phyloP scores from a whole-genome alignment of 2,888 invertebrate species.

The Drosophila bunnanda region DNA sequence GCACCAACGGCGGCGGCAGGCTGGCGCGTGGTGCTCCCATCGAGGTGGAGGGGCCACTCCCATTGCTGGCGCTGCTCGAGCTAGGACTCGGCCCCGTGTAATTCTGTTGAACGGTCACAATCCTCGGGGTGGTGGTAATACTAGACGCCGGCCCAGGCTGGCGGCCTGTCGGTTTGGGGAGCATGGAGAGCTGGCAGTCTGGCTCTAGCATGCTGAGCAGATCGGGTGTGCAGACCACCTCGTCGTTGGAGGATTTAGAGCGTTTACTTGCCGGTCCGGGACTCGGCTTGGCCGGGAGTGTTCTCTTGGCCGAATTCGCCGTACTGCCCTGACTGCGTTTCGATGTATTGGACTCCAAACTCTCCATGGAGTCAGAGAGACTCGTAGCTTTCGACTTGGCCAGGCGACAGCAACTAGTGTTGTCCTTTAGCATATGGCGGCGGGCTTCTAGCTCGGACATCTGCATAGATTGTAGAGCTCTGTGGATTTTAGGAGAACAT shows the following conservation, averaged over 20 bases:
- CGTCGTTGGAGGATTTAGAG: slow-evolving; percentile 80
- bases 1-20: slow-evolving; percentile 80
- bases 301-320: slow-evolving; percentile 51
- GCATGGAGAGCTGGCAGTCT: slow-evolving; percentile 82
- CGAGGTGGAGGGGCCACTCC: background rate
- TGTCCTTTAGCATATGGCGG: slow-evolving; percentile 75
- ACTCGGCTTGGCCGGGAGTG: slow-evolving; percentile 30
- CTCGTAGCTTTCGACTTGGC: slow-evolving; percentile 78
- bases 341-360: slow-evolving; percentile 77
- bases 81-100: slow-evolving; percentile 51
- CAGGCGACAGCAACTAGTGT: slow-evolving; percentile 81
- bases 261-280: slow-evolving; percentile 61
- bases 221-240: slow-evolving; percentile 88
- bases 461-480: slow-evolving; percentile 69
- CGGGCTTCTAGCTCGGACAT: slow-evolving; percentile 76
- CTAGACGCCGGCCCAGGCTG: slow-evolving; percentile 26
- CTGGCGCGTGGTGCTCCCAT: slow-evolving; percentile 47
- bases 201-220: slow-evolving; percentile 83
- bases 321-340: slow-evolving; percentile 71
- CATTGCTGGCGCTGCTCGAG: slow-evolving; percentile 15
- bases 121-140: slow-evolving; percentile 63
- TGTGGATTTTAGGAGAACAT: slow-evolving; percentile 31
- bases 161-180: slow-evolving; percentile 58
- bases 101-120: slow-evolving; percentile 69
- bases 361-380: slow-evolving; percentile 81